Conservation (phyloP, 2,888 invertebrate species). For the Chrysina gloriosa region DNA sequence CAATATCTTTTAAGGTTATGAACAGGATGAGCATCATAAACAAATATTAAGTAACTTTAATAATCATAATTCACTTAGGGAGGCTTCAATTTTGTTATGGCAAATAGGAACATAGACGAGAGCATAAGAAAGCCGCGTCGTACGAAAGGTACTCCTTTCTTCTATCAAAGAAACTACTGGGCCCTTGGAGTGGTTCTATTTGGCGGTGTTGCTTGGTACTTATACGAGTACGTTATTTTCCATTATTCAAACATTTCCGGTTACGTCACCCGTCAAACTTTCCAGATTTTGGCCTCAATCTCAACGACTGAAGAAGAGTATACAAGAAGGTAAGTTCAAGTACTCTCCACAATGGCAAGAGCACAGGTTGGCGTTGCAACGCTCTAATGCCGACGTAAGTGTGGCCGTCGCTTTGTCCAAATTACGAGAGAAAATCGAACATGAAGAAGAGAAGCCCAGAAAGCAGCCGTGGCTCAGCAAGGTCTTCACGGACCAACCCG, state of each 20-base stretch:
- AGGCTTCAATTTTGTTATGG: slow-evolving; percentile 49
- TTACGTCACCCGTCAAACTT: slow-evolving; percentile 34
- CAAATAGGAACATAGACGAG: slow-evolving; percentile 60
- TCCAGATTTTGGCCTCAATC: slow-evolving; percentile 55
- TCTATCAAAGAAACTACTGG: slow-evolving; percentile 68
- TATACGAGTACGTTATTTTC: slow-evolving; percentile 67
- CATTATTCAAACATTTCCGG: neutral
- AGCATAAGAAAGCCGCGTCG: slow-evolving; percentile 72
- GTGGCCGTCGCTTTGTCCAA: slow-evolving; percentile 46
- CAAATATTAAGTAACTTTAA: neutral
- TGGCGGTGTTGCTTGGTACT: slow-evolving; percentile 63
- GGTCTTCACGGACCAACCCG: slow-evolving; percentile 49
- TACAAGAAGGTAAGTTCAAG: slow-evolving; percentile 54
- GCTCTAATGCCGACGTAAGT: slow-evolving; percentile 42
- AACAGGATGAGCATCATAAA: too few relatives aligned
- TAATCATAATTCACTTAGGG: neutral
- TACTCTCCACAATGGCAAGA: slow-evolving; percentile 50
- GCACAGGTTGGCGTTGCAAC: slow-evolving; percentile 45
- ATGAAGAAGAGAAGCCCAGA: slow-evolving; percentile 54
- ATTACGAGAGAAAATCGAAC: slow-evolving; percentile 50
- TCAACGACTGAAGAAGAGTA: slow-evolving; percentile 50
- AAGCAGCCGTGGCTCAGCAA: slow-evolving; percentile 50
- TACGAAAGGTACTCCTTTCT: slow-evolving; percentile 75
- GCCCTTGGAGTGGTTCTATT: slow-evolving; percentile 65
- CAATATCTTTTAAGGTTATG: too few relatives aligned